Base-by-base conservation (phyloP, 2,113 vertebrate species). In the Macrotus californicus region DNA sequence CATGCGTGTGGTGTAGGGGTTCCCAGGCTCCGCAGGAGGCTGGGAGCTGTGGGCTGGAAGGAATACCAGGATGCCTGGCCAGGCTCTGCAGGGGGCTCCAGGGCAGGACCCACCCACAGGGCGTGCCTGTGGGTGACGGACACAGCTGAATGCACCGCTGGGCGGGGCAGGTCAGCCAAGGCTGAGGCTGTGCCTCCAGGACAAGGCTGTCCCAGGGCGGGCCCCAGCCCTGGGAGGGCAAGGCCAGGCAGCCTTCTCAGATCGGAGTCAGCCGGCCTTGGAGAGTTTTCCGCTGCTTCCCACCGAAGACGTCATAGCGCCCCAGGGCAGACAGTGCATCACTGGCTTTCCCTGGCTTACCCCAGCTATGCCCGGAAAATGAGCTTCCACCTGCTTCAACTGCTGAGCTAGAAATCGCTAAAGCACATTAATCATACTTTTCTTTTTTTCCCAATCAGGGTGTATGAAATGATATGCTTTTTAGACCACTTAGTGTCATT, bases 401-500 rank as follows among this genome's bases (percentile, higher is more conserved):
- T 18, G 31, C 48, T 19, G 36, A 67, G 67, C 64, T 10, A 64
- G 67, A 39, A 24, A n/a, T 15, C 14, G 54, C 75, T 7, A 2
- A 52, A 19, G 43, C 29, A 0, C 0, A 6, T 11, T 13, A 6
- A 11, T 11, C 18, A 1, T 1, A 7, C 50, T 79, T 15, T 8
- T 24, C 52, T 52, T 5, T 39, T 39, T n/a, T 26, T 7, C 15
- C 56, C 39, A 48, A 3, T 19, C 67, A n/a, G 66, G 43, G n/a
- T 7, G 31, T 26, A 19, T 31, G 16, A 34, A 24, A 13, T 3
- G 22, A 31, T 18, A 7, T 0, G 3, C 26, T 14, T 31, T 46
- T 39, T 16, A 2, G 3, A 77, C 66, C 36, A 14, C 22, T 46
- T 36, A 46, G 18, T 7, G 73, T 39, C 34, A 8, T 43, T 16